phyloP scores from a whole-genome alignment of 2,888 invertebrate species.

The Notodonta ziczac region DNA sequence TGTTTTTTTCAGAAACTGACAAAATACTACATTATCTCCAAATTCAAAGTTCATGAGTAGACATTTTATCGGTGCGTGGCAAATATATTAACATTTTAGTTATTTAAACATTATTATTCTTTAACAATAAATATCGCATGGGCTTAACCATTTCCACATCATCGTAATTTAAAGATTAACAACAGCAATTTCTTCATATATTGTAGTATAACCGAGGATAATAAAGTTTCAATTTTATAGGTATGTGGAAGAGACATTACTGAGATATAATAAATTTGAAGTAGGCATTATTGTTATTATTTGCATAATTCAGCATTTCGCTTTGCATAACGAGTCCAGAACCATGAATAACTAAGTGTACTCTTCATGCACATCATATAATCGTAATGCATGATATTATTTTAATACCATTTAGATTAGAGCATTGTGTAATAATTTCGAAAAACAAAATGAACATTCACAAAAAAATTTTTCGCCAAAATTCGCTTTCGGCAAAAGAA shows the following conservation, averaged over 20 bases:
- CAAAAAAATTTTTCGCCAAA: background rate
- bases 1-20: no score
- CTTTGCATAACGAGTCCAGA: conserved; percentile 66
- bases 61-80: no score
- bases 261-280: conserved; percentile 55
- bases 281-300: conserved; percentile 64
- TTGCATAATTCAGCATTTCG: conserved; percentile 69
- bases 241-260: conserved; percentile 44
- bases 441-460: no score
- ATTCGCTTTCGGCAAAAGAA: conserved; percentile 7
- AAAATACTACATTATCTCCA: no score
- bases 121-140: background rate
- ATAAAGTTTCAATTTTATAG: conserved; percentile 28
- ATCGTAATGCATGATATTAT: no score
- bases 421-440: no score
- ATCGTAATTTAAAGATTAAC: background rate
- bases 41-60: background rate
- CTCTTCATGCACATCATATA: background rate
- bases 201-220: conserved; percentile 5
- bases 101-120: no score
- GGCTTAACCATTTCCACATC: background rate
- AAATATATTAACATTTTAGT: no score
- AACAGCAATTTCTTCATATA: conserved; percentile 1
- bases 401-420: no score
- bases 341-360: conserved; percentile 52